Percentiles rank a stretch among this genome's conserved stretches.
Evolutionary conservation across 2,797 vertebrate species (phyloP).

Genomic region (Notolepis coatsorum): DNA sequence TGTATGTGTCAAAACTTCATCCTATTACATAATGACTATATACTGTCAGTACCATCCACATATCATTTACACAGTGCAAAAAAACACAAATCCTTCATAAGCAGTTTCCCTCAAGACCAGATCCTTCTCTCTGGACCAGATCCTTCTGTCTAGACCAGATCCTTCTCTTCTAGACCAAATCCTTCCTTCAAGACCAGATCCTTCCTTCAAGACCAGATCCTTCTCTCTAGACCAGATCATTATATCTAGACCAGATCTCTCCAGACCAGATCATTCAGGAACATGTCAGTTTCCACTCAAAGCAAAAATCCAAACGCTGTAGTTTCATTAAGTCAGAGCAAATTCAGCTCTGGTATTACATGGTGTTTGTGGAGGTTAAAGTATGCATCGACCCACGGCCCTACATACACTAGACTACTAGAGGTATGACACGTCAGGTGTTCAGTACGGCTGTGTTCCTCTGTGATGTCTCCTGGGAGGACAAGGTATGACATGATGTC

Average conservation of each 20-base stretch:
- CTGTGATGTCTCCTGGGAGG: conserved; percentile 27
- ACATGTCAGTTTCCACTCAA: background rate
- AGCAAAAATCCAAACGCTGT: conserved; percentile 12
- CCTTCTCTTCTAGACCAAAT: too few species aligned
- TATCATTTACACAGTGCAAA: conserved; percentile 20
- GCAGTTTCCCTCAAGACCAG: background rate
- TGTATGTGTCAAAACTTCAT: conserved; percentile 16
- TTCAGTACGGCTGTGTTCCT: conserved; percentile 41
- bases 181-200: too few species aligned
- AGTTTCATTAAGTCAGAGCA: background rate
- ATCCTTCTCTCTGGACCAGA: too few species aligned
- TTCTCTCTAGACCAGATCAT: too few species aligned
- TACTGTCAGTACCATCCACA: conserved; percentile 16
- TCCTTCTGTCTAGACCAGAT: too few species aligned
- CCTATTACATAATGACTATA: conserved; percentile 11
- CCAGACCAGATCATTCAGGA: conserved; percentile 18
- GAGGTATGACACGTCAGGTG: too few species aligned
- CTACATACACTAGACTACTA: conserved; percentile 3
- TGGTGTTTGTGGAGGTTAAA: background rate
- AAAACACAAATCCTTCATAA: background rate
- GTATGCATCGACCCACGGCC: background rate
- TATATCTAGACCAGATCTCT: too few species aligned
- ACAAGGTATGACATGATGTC: too few species aligned
- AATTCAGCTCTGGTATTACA: background rate
- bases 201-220: too few species aligned